phyloP scores from a whole-genome alignment of 2,113 vertebrate species.

The Perccottus glenii region DNA sequence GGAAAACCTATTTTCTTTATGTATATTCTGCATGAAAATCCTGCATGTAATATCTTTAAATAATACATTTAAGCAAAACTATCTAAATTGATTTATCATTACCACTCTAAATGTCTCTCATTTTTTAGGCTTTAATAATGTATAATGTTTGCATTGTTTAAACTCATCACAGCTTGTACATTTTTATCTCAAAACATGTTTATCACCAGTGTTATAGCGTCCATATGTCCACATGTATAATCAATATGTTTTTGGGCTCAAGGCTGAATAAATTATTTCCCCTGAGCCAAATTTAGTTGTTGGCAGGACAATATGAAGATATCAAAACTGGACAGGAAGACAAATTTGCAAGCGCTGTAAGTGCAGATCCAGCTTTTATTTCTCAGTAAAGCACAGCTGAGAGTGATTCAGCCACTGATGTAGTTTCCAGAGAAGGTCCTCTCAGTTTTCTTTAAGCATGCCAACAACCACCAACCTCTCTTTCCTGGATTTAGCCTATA shows the following conservation, averaged over 20 bases:
- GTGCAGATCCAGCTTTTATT: slow-evolving; percentile 47
- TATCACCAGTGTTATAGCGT: slow-evolving; percentile 5
- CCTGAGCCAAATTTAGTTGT: slow-evolving; percentile 36
- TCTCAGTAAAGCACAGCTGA: slow-evolving; percentile 65
- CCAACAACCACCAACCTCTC: slow-evolving; percentile 75
- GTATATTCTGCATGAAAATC: no score
- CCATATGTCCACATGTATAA: slow-evolving; percentile 10
- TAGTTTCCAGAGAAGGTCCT: slow-evolving; percentile 77
- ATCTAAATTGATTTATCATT: no score
- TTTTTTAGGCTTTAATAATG: no score
- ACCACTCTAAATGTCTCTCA: no score
- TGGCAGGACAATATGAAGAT: slow-evolving; percentile 50
- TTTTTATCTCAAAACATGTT: slow-evolving; percentile 3
- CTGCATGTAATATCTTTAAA: no score
- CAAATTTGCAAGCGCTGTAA: slow-evolving; percentile 42
- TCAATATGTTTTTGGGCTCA: slow-evolving; percentile 8
- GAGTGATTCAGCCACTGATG: slow-evolving; percentile 78
- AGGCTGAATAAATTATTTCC: slow-evolving; percentile 27
- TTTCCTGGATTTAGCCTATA: slow-evolving; percentile 55
- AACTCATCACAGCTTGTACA: not conserved
- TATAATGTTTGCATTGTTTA: no score
- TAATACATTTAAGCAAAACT: no score
- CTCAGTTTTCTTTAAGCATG: slow-evolving; percentile 73
- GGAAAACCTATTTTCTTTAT: no score
- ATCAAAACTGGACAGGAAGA: slow-evolving; percentile 53